A percentile compares a stretch with the other conserved stretches of the same genome.
phyloP scores from a whole-genome alignment of 2,797 vertebrate genomes.

The Glyptemys insculpta region DNA sequence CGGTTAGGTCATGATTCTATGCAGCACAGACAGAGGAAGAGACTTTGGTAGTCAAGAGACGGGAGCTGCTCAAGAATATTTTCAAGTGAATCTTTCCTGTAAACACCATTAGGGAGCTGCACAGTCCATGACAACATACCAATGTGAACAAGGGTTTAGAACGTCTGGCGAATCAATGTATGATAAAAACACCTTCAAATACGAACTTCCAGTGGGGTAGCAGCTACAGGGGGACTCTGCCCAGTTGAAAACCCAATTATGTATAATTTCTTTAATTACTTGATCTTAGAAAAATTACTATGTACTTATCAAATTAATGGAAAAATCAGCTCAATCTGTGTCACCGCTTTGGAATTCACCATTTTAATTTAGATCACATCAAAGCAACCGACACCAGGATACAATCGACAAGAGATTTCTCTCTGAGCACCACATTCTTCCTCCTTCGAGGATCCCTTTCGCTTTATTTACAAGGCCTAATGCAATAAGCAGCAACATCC shows the following conservation, averaged over 20 bases:
- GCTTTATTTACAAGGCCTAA: not conserved
- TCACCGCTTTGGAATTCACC: not conserved
- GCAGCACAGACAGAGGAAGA: not conserved
- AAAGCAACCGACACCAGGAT: not conserved
- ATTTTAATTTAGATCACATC: not conserved
- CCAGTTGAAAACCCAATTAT: not conserved
- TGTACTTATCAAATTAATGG: not conserved
- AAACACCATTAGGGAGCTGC: not conserved
- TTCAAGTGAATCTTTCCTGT: not conserved
- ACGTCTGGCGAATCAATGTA: not conserved
- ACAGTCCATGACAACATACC: not conserved
- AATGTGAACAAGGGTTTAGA: not conserved
- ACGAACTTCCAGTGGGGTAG: not conserved
- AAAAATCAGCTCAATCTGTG: not conserved
- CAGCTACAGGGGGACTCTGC: not conserved
- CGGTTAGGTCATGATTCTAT: not conserved
- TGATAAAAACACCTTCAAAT: not conserved
- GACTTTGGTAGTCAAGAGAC: not conserved
- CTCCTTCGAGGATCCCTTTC: not conserved
- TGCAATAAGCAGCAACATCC: not conserved
- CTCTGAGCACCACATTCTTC: not conserved
- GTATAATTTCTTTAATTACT: not conserved
- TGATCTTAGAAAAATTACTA: no score
- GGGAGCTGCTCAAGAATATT: not conserved
- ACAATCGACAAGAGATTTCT: not conserved